Conservation (phyloP, 2,797 vertebrate genomes). For the Bufotes viridis region DNA sequence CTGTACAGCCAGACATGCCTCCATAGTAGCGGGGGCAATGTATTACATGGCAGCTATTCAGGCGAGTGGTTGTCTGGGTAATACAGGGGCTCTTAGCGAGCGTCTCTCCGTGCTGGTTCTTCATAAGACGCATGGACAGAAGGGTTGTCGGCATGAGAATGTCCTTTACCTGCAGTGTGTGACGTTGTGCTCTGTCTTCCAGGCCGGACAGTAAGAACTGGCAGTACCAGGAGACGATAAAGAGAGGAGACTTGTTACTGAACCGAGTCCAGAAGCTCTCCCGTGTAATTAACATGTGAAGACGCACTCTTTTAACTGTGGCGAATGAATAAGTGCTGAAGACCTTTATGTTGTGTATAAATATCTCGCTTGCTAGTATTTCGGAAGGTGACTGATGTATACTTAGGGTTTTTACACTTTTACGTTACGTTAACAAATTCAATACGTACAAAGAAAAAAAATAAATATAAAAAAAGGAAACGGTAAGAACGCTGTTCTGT, state of each 20-base stretch:
- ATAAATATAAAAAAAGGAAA: constrained; percentile 52
- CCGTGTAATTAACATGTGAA: constrained; percentile 97
- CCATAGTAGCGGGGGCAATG: too few relatives aligned
- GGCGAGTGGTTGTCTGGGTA: too few relatives aligned
- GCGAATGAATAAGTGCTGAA: constrained; percentile 66
- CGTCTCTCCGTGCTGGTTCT: too few relatives aligned
- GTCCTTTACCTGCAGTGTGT: background rate
- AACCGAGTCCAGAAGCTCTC: constrained; percentile 99
- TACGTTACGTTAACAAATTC: constrained; percentile 68
- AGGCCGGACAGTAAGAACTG: constrained; percentile 99
- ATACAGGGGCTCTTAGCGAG: too few relatives aligned
- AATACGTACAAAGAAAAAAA: constrained; percentile 56
- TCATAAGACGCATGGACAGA: too few relatives aligned
- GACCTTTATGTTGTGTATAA: constrained; percentile 68
- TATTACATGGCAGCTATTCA: too few relatives aligned
- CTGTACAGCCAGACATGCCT: too few relatives aligned
- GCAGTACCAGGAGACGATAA: constrained; percentile 99
- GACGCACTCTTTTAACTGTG: constrained; percentile 58
- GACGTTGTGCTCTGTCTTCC: constrained; percentile 59
- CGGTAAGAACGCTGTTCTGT: background rate
- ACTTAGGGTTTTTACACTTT: constrained; percentile 71
- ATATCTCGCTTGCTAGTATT: constrained; percentile 70
- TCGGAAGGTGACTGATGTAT: constrained; percentile 62
- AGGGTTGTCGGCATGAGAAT: too few relatives aligned
- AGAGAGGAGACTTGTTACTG: constrained; percentile 96